These are phyloP conservation scores for Galleria mellonella DNA, from an alignment of 1,140 invertebrate species.

Conservation along the genomic window DNA sequence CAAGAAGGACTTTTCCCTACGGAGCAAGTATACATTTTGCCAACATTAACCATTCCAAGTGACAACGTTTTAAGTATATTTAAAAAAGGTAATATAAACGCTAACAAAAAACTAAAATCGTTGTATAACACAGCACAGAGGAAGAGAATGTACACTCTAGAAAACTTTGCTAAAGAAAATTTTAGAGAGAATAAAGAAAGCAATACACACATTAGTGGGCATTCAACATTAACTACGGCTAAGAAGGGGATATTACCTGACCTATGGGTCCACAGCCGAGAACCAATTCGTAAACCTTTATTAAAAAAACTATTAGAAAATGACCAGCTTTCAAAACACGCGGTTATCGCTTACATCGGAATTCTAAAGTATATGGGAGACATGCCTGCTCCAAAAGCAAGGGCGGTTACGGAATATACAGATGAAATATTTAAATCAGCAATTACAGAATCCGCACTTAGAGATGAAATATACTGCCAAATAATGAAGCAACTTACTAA, in stretches of 20 bases:
- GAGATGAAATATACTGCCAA: slow-evolving; percentile 96
- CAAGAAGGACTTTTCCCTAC: slow-evolving; percentile 89
- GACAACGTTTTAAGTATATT: slow-evolving; percentile 74
- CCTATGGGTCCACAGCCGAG: slow-evolving; percentile 88
- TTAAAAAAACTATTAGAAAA: slow-evolving; percentile 87
- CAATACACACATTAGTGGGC: slow-evolving; percentile 76
- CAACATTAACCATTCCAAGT: slow-evolving; percentile 87
- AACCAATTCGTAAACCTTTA: slow-evolving; percentile 90
- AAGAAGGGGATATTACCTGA: slow-evolving; percentile 77
- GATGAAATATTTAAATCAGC: slow-evolving; percentile 92
- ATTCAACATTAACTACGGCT: slow-evolving; percentile 78
- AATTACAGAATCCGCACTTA: slow-evolving; percentile 84
- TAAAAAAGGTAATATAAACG: slow-evolving; percentile 74
- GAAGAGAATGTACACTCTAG: slow-evolving; percentile 85
- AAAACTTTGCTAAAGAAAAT: slow-evolving; percentile 87
- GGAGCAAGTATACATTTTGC: slow-evolving; percentile 91
- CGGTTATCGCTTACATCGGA: slow-evolving; percentile 83
- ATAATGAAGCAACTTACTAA: slow-evolving; percentile 95
- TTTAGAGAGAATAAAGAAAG: slow-evolving; percentile 79
- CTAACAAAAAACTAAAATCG: slow-evolving; percentile 48
- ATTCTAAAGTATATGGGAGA: slow-evolving; percentile 98
- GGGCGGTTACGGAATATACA: slow-evolving; percentile 84
- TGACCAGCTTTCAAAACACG: slow-evolving; percentile 84
- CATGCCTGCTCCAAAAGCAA: slow-evolving; percentile 83
- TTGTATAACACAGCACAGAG: slow-evolving; percentile 75